These are phyloP conservation scores for Oscheius sp. DNA, from an alignment of 2,888 invertebrate genomes.

Conservation along the genomic window DNA sequence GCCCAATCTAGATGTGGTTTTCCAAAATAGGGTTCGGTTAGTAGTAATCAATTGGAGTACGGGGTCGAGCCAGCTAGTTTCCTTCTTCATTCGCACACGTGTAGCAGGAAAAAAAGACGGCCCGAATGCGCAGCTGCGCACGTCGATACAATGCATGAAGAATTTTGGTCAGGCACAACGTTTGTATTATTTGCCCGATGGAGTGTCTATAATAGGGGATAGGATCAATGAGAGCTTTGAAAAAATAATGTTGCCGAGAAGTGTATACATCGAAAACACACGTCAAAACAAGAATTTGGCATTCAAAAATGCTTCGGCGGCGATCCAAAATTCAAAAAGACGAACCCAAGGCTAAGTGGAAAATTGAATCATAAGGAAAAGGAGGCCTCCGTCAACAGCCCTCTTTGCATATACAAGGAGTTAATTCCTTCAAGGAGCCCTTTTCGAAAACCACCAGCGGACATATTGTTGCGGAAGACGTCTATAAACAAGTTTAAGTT, in stretches of 20 bases:
- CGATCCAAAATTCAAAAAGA: neutral
- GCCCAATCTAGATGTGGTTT: neutral
- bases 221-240: too few species aligned
- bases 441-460: neutral
- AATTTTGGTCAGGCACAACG: conserved; percentile 24
- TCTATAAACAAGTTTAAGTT: conserved; percentile 17
- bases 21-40: neutral
- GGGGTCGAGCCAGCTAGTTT: neutral
- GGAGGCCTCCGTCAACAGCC: neutral
- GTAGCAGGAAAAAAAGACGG: conserved; percentile 22
- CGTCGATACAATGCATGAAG: conserved; percentile 35
- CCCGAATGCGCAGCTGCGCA: conserved; percentile 34
- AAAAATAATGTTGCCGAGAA: too few species aligned
- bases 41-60: neutral
- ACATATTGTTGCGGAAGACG: conserved; percentile 9
- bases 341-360: neutral
- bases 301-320: too few species aligned
- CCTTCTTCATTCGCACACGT: neutral
- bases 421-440: conserved; percentile 2
- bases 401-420: conserved; percentile 1
- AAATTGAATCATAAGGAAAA: conserved; percentile 10
- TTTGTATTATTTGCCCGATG: conserved; percentile 27
- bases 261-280: too few species aligned
- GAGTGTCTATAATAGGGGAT: neutral
- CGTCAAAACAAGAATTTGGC: too few species aligned